A percentile compares a stretch with the other conserved stretches of the same genome.
These are phyloP conservation scores for Schrankia costaestrigalis DNA, from an alignment of 2,888 invertebrate species.

Conservation along the genomic window DNA sequence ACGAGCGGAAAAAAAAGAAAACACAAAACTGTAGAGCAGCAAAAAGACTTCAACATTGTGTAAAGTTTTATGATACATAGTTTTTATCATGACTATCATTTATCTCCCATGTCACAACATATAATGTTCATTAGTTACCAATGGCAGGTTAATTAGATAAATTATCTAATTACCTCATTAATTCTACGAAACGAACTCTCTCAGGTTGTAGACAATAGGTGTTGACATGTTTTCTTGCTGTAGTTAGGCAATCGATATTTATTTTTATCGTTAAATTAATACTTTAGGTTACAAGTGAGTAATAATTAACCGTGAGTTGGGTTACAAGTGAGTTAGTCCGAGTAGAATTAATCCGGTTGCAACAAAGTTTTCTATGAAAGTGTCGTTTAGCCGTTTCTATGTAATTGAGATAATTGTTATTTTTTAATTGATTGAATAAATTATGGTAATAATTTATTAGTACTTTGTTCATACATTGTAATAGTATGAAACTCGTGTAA, in stretches of 20 bases:
- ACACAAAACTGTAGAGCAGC: too few species aligned
- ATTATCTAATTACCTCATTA: slow-evolving; percentile 16
- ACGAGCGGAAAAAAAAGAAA: too few species aligned
- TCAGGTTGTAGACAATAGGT: slow-evolving; percentile 21
- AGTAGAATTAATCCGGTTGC: too few species aligned
- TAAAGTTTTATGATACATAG: too few species aligned
- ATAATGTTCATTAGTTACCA: slow-evolving; percentile 11
- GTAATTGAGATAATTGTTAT: too few species aligned
- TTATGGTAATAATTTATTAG: too few species aligned
- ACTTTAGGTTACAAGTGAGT: slow-evolving; percentile 7
- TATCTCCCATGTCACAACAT: slow-evolving; percentile 9
- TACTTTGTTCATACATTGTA: too few species aligned
- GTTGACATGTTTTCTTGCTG: slow-evolving; percentile 24
- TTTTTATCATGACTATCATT: slow-evolving; percentile 10
- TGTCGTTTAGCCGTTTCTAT: too few species aligned
- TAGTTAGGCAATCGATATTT: slow-evolving; percentile 10
- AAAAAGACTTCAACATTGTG: too few species aligned
- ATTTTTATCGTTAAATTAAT: slow-evolving; percentile 13
- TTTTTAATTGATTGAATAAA: too few species aligned
- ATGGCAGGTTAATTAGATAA: slow-evolving; percentile 14
- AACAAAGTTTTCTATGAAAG: too few species aligned
- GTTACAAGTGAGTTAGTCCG: background rate
- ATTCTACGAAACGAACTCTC: slow-evolving; percentile 20
- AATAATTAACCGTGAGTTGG: slow-evolving; percentile 7
- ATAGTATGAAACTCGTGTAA: too few species aligned